These are phyloP conservation scores for Pholis gunnellus DNA, from an alignment of 2,113 vertebrate species.

Conservation along the genomic window DNA sequence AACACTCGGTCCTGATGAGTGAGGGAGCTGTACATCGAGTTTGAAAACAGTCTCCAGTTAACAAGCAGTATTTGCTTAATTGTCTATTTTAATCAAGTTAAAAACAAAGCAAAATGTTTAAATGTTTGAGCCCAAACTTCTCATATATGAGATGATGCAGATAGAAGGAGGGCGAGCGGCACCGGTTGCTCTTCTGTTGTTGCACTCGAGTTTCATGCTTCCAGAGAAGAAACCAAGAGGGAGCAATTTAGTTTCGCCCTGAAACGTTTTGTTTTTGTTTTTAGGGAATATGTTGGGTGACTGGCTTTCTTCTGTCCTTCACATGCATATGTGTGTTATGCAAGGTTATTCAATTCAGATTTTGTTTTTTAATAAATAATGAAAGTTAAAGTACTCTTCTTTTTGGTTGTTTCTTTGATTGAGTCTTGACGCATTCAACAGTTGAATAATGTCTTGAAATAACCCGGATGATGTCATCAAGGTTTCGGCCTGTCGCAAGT, in stretches of 20 bases:
- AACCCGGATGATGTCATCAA: not conserved
- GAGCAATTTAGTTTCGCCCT: constrained; percentile 26
- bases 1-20: not conserved
- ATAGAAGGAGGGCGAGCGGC: constrained; percentile 29
- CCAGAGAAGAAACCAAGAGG: constrained; percentile 43
- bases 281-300: constrained; percentile 51
- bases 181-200: constrained; percentile 33
- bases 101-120: constrained; percentile 13
- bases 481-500: not conserved
- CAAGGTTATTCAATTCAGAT: constrained; percentile 66
- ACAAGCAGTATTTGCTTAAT: not conserved
- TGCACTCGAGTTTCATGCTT: constrained; percentile 47
- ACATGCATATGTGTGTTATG: constrained; percentile 76
- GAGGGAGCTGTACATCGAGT: constrained; percentile 6
- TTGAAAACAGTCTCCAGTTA: not conserved
- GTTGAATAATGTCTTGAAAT: not conserved
- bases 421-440: not conserved
- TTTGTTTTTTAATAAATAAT: constrained; percentile 76
- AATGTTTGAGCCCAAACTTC: constrained; percentile 26
- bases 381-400: constrained; percentile 35
- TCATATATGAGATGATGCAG: not conserved
- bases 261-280: constrained; percentile 49
- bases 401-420: constrained; percentile 1
- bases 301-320: constrained; percentile 61
- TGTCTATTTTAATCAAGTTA: not conserved